These are phyloP conservation scores for Ahaetulla prasina DNA, from an alignment of 2,113 vertebrate species.

Conservation along the genomic window DNA sequence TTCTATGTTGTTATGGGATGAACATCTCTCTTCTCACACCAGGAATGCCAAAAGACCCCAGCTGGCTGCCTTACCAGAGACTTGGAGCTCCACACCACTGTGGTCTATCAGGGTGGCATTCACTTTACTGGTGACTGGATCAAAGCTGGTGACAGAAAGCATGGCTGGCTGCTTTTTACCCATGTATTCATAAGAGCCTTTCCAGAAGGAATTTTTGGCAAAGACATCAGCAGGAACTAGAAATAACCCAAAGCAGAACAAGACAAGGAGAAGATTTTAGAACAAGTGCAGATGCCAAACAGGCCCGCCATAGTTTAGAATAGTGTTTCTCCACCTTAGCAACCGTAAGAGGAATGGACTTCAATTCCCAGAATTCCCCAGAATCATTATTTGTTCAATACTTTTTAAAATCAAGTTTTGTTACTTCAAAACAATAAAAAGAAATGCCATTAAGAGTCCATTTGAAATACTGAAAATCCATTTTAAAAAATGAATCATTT, in stretches of 20 bases:
- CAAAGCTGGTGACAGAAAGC: slow-evolving; percentile 90
- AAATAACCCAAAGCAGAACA: not conserved
- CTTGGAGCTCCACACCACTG: slow-evolving; percentile 88
- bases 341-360: not conserved
- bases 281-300: not conserved
- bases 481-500: not conserved
- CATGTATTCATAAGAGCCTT: slow-evolving; percentile 95
- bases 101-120: slow-evolving; percentile 93
- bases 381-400: not conserved
- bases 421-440: not conserved
- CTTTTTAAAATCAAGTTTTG: not conserved
- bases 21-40: fast-evolving
- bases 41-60: fast-evolving
- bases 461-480: not conserved
- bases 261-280: not conserved
- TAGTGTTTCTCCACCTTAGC: not conserved
- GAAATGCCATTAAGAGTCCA: not conserved
- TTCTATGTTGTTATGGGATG: not conserved
- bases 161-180: slow-evolving; percentile 96
- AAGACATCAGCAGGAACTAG: slow-evolving; percentile 92
- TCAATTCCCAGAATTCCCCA: not conserved
- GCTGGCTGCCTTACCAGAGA: slow-evolving; percentile 74
- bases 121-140: slow-evolving; percentile 80
- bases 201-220: slow-evolving; percentile 93
- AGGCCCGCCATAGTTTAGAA: not conserved